Percentiles rank a stretch among this genome's conserved stretches.
Conservation (phyloP, 2,113 vertebrate species). For the Saccopteryx bilineata region DNA sequence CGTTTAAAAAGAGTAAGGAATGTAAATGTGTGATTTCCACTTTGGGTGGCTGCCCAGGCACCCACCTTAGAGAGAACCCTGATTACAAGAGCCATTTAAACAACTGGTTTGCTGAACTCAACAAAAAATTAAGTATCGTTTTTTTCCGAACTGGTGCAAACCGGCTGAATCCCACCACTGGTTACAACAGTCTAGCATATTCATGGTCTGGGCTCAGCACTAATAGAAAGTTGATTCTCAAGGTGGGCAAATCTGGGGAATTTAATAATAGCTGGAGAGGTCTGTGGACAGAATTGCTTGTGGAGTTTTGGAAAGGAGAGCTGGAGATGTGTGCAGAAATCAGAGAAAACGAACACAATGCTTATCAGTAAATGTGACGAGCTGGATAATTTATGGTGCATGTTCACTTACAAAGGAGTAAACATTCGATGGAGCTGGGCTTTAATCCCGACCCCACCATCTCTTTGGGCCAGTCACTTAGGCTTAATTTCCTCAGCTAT, state of each 20-base stretch:
- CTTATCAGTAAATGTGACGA: not conserved
- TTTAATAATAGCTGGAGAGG: not conserved
- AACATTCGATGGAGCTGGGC: not conserved
- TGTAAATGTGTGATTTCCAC: too few species aligned
- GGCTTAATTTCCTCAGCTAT: slow-evolving; percentile 14
- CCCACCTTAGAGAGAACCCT: too few species aligned
- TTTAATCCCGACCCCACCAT: not conserved
- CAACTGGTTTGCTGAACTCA: too few species aligned
- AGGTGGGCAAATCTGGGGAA: not conserved
- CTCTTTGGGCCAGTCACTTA: not conserved
- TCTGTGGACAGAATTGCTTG: not conserved
- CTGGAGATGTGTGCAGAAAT: not conserved
- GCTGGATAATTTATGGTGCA: not conserved
- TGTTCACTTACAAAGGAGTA: not conserved
- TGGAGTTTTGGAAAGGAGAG: not conserved
- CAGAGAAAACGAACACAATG: not conserved
- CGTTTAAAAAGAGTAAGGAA: too few species aligned
- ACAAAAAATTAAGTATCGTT: too few species aligned
- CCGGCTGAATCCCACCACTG: too few species aligned
- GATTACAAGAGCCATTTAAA: too few species aligned
- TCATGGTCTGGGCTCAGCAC: not conserved
- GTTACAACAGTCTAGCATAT: not conserved
- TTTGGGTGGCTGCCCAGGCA: too few species aligned
- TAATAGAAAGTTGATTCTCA: not conserved
- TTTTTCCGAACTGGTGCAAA: too few species aligned